Conservation (phyloP, 2,888 invertebrate genomes). For the Netelia inedita region DNA sequence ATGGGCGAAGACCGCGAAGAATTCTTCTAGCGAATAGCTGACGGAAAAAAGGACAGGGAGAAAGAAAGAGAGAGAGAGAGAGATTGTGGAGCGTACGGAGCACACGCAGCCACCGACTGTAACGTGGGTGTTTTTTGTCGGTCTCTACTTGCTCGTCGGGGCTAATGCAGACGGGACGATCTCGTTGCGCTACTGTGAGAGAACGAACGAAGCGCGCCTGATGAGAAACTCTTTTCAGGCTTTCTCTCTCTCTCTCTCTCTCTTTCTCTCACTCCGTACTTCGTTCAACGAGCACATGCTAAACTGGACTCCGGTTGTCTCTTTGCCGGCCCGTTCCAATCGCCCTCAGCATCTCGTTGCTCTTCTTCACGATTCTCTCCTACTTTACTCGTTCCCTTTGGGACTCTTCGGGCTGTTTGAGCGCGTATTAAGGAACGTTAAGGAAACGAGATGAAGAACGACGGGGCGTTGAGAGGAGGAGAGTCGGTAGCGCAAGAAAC, state of each 20-base stretch:
- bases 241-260: neutral
- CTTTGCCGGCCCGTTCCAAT: conserved; percentile 55
- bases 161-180: conserved; percentile 59
- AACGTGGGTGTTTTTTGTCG: conserved; percentile 69
- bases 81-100: conserved; percentile 42
- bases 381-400: conserved; percentile 37
- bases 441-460: conserved; percentile 30
- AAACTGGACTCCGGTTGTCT: conserved; percentile 64
- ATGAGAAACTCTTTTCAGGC: conserved; percentile 35
- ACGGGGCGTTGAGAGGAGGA: conserved; percentile 30
- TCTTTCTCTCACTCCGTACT: neutral
- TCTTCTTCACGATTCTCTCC: conserved; percentile 41
- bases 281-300: conserved; percentile 61
- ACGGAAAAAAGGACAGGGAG: conserved; percentile 14
- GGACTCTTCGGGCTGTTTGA: conserved; percentile 30
- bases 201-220: conserved; percentile 57
- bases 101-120: conserved; percentile 63
- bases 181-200: conserved; percentile 65
- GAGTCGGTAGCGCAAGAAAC: conserved; percentile 45
- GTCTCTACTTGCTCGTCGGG: conserved; percentile 50
- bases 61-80: conserved; percentile 17
- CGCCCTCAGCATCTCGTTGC: conserved; percentile 55
- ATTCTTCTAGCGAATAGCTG: conserved; percentile 17
- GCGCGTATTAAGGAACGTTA: conserved; percentile 48
- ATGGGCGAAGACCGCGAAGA: conserved; percentile 50